A percentile compares a stretch with the other conserved stretches of the same genome.
Evolutionary conservation across 2,797 vertebrate species (phyloP).

Genomic region (Borostomias antarcticus): DNA sequence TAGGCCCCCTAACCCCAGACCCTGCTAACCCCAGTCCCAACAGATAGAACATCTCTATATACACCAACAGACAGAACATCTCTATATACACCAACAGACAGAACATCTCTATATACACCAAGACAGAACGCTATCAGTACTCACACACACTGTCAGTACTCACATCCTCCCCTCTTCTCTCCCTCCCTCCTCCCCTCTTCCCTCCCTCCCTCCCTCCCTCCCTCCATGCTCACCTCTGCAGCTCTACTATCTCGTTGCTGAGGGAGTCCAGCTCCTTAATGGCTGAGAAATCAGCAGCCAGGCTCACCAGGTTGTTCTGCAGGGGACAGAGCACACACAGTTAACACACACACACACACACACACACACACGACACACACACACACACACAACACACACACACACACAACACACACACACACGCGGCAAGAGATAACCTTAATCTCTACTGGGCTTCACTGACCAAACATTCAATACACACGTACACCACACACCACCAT

Average conservation of each 20-base stretch:
- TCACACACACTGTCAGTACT: no score
- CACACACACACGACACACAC: neutral
- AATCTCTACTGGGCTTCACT: no score
- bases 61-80: no score
- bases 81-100: no score
- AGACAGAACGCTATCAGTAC: no score
- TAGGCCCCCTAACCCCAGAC: no score
- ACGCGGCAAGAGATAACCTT: neutral
- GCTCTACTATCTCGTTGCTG: slow-evolving; percentile 96
- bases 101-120: no score
- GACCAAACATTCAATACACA: slow-evolving; percentile 12
- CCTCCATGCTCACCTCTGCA: slow-evolving; percentile 84
- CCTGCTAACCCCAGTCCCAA: no score
- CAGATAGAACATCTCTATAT: no score
- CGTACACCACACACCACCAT: no score
- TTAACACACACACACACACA: neutral
- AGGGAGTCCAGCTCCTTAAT: slow-evolving; percentile 98
- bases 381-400: neutral
- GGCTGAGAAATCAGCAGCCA: slow-evolving; percentile 95
- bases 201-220: neutral
- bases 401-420: neutral
- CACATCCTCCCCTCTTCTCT: neutral
- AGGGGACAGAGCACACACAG: slow-evolving; percentile 31
- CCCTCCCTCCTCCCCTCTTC: neutral
- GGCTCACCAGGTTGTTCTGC: slow-evolving; percentile 80